These are phyloP conservation scores for Acanthiza pusilla DNA, from an alignment of 2,797 vertebrate genomes.

Conservation along the genomic window DNA sequence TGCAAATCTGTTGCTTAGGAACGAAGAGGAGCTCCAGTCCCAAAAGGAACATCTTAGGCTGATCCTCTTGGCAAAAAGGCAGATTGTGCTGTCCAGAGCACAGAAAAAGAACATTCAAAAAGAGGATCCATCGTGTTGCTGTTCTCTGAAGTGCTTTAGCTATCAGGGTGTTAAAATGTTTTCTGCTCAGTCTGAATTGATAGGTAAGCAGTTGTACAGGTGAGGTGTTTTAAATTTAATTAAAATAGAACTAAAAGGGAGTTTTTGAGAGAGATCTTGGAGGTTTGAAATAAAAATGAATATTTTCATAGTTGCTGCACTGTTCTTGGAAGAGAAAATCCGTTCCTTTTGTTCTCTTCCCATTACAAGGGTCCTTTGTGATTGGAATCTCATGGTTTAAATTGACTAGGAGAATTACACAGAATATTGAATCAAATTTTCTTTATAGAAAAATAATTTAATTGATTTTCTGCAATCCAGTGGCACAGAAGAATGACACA, in stretches of 20 bases:
- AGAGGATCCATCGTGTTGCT: not conserved
- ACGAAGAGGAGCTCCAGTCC: not conserved
- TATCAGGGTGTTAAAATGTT: not conserved
- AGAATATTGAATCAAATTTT: not conserved
- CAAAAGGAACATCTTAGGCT: not conserved
- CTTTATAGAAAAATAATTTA: not conserved
- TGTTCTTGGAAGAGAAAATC: not conserved
- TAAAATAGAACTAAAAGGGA: not conserved
- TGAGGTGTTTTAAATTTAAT: not conserved
- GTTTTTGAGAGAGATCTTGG: not conserved
- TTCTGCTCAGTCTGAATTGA: not conserved
- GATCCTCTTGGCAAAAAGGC: conserved; percentile 14
- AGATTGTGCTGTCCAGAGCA: not conserved
- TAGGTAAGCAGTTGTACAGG: not conserved
- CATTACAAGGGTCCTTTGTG: not conserved
- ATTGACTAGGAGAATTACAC: not conserved
- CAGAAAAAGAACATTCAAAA: not conserved
- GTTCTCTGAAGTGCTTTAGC: not conserved
- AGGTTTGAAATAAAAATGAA: not conserved
- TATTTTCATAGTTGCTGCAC: not conserved
- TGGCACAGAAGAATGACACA: not conserved
- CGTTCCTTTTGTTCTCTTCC: not conserved
- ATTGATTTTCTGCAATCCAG: not conserved
- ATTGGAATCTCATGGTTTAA: not conserved
- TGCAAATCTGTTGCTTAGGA: conserved; percentile 64